These are phyloP conservation scores for Panurus biarmicus DNA, from an alignment of 2,113 vertebrate genomes.

Conservation along the genomic window DNA sequence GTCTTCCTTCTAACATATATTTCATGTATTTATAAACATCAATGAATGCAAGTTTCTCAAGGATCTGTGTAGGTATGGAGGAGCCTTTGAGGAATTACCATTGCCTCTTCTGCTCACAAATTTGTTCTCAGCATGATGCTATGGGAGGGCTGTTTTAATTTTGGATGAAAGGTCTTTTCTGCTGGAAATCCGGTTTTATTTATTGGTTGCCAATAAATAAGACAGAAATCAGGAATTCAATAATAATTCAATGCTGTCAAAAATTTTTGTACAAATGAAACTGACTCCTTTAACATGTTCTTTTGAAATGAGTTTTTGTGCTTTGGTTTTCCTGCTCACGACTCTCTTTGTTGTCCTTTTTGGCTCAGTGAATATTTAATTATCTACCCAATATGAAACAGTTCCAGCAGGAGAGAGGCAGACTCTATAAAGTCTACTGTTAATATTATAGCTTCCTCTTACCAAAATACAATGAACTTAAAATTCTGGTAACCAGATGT, in stretches of 20 bases:
- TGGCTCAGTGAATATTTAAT: background rate
- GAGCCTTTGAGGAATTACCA: background rate
- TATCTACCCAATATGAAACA: background rate
- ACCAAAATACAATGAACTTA: background rate
- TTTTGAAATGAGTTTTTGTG: background rate
- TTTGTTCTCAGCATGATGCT: background rate
- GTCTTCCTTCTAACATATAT: background rate
- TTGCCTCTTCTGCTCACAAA: background rate
- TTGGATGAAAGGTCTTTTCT: background rate
- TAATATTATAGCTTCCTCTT: background rate
- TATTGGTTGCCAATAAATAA: background rate
- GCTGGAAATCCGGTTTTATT: background rate
- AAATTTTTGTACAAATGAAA: background rate
- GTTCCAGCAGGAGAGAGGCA: background rate
- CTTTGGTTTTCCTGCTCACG: background rate
- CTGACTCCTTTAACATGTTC: background rate
- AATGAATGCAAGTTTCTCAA: background rate
- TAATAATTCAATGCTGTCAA: too few species aligned
- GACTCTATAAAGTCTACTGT: background rate
- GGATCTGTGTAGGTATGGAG: background rate
- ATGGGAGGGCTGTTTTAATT: background rate
- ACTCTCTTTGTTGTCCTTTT: background rate
- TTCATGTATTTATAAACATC: background rate
- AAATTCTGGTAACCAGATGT: background rate
- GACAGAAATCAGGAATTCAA: conserved; percentile 11